phyloP scores from a whole-genome alignment of 2,797 vertebrate genomes.

The Phalloptychus januarius region DNA sequence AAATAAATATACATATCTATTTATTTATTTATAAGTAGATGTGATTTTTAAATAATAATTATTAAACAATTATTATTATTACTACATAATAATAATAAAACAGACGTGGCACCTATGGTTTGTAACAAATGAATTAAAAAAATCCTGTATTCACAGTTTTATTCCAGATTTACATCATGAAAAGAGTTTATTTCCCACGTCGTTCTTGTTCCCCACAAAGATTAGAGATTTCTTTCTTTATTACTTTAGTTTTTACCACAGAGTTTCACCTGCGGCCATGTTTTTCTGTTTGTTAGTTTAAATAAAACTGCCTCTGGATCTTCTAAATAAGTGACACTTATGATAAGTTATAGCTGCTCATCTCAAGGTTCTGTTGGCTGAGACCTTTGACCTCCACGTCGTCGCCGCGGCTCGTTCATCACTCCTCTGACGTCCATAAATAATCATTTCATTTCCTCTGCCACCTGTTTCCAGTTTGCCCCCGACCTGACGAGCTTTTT shows the following conservation, averaged over 20 bases:
- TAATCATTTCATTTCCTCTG: conserved; percentile 8
- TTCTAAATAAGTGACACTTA: neutral
- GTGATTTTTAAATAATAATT: too few relatives aligned
- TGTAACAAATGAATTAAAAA: too few relatives aligned
- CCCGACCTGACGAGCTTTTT: conserved; percentile 31
- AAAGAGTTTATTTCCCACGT: neutral
- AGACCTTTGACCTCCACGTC: neutral
- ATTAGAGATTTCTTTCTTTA: neutral
- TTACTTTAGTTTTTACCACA: neutral
- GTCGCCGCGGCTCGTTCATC: neutral
- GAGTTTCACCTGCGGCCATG: neutral
- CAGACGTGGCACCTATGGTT: too few relatives aligned
- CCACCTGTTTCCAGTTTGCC: conserved; percentile 56
- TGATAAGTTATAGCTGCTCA: conserved; percentile 6
- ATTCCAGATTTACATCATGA: neutral
- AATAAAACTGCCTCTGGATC: too few relatives aligned
- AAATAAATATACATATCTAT: too few relatives aligned
- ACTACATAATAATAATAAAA: too few relatives aligned
- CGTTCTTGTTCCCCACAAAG: neutral
- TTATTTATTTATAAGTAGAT: too few relatives aligned
- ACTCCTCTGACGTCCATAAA: conserved; percentile 18
- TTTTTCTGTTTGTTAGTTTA: neutral
- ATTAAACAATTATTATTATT: too few relatives aligned
- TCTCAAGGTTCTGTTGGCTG: conserved; percentile 15
- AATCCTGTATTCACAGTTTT: too few relatives aligned